Conservation (phyloP, 2,113 vertebrate species). For the Sinosuthora webbiana region DNA sequence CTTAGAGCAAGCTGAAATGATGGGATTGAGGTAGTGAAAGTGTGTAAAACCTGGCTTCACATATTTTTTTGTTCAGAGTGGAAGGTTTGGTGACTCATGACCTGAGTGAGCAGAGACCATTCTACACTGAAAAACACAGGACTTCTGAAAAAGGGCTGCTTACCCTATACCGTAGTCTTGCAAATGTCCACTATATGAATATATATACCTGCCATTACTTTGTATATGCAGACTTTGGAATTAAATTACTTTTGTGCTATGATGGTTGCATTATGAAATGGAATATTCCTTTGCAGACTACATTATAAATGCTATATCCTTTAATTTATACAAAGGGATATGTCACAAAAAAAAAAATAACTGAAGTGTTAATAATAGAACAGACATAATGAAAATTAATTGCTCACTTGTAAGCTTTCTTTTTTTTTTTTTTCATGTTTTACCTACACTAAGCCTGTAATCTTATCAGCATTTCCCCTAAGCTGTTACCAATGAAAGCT, state of each 20-base stretch:
- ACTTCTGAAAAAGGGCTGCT: neutral
- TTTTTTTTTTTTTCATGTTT: neutral
- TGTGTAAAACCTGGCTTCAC: neutral
- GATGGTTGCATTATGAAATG: neutral
- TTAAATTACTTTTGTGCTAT: neutral
- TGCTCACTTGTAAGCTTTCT: neutral
- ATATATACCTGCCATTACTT: neutral
- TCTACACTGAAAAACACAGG: neutral
- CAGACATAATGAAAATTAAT: neutral
- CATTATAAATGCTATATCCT: neutral
- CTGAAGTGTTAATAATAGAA: neutral
- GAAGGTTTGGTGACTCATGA: neutral
- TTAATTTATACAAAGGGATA: neutral
- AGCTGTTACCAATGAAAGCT: neutral
- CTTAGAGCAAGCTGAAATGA: neutral
- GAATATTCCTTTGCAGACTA: neutral
- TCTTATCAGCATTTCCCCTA: neutral
- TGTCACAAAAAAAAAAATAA: neutral
- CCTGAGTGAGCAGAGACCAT: neutral
- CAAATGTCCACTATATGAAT: neutral
- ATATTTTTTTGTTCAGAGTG: neutral
- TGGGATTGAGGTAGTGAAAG: neutral
- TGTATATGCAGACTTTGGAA: neutral
- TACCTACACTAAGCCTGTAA: neutral
- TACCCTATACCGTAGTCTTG: neutral